These are phyloP conservation scores for Cryptotermes secundus DNA, from an alignment of 1,140 invertebrate genomes.

Conservation along the genomic window DNA sequence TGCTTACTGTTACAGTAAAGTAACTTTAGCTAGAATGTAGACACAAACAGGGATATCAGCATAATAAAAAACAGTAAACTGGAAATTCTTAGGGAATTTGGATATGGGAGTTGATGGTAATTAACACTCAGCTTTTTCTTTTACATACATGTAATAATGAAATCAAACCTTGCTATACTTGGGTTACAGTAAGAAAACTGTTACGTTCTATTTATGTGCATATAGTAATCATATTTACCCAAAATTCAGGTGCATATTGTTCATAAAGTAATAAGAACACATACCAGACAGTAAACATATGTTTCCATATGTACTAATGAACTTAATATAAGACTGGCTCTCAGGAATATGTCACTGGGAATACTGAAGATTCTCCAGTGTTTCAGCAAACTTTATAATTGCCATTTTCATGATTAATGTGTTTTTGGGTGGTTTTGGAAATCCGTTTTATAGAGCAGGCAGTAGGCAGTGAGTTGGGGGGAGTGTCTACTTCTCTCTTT, in stretches of 20 bases:
- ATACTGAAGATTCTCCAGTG: too few relatives aligned
- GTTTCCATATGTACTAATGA: background rate
- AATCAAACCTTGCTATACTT: background rate
- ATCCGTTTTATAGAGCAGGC: too few relatives aligned
- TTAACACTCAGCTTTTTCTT: background rate
- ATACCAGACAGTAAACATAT: background rate
- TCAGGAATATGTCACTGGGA: too few relatives aligned
- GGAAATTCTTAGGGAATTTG: background rate
- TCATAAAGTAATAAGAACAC: too few relatives aligned
- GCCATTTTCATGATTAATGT: too few relatives aligned
- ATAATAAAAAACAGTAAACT: constrained; percentile 2
- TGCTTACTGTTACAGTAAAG: background rate
- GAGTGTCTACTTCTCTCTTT: too few relatives aligned
- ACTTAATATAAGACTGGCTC: too few relatives aligned
- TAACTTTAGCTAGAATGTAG: background rate
- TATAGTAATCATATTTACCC: background rate
- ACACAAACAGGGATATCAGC: background rate
- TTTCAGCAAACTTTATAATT: too few relatives aligned
- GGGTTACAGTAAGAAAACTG: background rate
- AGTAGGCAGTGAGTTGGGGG: too few relatives aligned
- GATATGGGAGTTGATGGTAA: background rate
- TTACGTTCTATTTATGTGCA: too few relatives aligned
- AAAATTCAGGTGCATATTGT: background rate
- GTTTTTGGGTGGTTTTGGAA: too few relatives aligned
- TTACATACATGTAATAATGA: background rate